These are phyloP conservation scores for Eilema griseolum DNA, from an alignment of 2,888 invertebrate genomes.

Conservation along the genomic window DNA sequence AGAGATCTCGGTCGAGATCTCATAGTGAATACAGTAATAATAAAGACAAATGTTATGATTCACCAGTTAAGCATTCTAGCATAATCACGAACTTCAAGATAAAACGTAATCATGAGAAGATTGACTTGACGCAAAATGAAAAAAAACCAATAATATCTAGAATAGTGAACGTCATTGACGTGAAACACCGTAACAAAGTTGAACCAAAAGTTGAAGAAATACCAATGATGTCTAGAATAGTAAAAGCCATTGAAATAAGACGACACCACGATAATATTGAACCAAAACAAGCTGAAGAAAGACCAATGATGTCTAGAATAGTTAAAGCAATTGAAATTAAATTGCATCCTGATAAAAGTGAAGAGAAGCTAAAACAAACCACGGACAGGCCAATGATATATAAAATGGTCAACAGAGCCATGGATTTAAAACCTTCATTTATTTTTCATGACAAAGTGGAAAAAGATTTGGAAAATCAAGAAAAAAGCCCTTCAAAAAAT, in stretches of 20 bases:
- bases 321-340: slow-evolving; percentile 10
- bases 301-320: slow-evolving; percentile 11
- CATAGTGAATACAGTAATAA: not conserved
- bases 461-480: not conserved
- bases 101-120: slow-evolving; percentile 4
- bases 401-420: slow-evolving; percentile 17
- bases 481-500: slow-evolving; percentile 8
- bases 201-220: not conserved
- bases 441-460: slow-evolving; percentile 10
- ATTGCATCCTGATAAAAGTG: slow-evolving; percentile 4
- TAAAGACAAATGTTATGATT: slow-evolving; percentile 1
- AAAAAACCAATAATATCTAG: slow-evolving; percentile 13
- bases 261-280: slow-evolving; percentile 12
- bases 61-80: slow-evolving; percentile 6
- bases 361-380: slow-evolving; percentile 1
- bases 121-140: slow-evolving; percentile 13
- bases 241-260: slow-evolving; percentile 13
- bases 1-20: not conserved
- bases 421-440: slow-evolving; percentile 14
- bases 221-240: slow-evolving; percentile 14
- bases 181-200: slow-evolving; percentile 13
- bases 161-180: slow-evolving; percentile 9
- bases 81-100: slow-evolving; percentile 18
- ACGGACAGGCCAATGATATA: slow-evolving; percentile 10
- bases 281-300: slow-evolving; percentile 2